phyloP scores from a whole-genome alignment of 2,888 invertebrate species.

The Byasa hedistus region DNA sequence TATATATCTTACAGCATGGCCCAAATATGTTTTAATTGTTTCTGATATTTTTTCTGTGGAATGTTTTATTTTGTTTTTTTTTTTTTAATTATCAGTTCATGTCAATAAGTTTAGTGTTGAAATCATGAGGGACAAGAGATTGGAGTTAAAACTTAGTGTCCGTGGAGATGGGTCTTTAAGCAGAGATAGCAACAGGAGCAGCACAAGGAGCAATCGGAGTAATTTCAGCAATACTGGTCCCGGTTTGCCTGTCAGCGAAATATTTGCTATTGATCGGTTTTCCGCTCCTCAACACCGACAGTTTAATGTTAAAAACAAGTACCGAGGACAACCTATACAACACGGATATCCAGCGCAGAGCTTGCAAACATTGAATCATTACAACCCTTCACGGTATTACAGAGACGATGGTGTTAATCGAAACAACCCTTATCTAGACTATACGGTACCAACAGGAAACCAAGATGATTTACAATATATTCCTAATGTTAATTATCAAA shows the following conservation, averaged over 20 bases:
- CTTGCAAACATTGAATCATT: slow-evolving; percentile 62
- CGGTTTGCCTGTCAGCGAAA: slow-evolving; percentile 65
- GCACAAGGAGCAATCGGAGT: slow-evolving; percentile 66
- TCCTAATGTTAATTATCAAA: slow-evolving; percentile 46
- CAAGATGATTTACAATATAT: slow-evolving; percentile 43
- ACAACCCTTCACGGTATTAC: slow-evolving; percentile 49
- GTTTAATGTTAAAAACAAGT: slow-evolving; percentile 66
- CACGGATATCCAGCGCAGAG: slow-evolving; percentile 70
- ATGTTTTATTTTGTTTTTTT: slow-evolving; percentile 4
- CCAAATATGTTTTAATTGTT: slow-evolving; percentile 15
- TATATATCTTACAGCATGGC: neutral
- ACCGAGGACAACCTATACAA: slow-evolving; percentile 59
- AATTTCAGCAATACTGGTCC: slow-evolving; percentile 57
- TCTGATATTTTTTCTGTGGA: slow-evolving; percentile 2
- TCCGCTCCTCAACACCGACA: slow-evolving; percentile 63
- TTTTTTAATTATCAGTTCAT: neutral
- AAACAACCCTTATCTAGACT: slow-evolving; percentile 58
- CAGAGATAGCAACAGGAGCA: slow-evolving; percentile 64
- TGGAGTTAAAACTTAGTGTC: slow-evolving; percentile 73
- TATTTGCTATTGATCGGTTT: slow-evolving; percentile 70
- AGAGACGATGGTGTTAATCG: slow-evolving; percentile 44
- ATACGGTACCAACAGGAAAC: slow-evolving; percentile 49
- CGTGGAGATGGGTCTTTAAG: slow-evolving; percentile 71
- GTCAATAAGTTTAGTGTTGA: slow-evolving; percentile 24
- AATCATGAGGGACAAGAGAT: slow-evolving; percentile 71